Percentiles rank a stretch among this genome's conserved stretches.
These are phyloP conservation scores for Macrostomum lignano DNA, from an alignment of 1,140 invertebrate species.

Conservation along the genomic window DNA sequence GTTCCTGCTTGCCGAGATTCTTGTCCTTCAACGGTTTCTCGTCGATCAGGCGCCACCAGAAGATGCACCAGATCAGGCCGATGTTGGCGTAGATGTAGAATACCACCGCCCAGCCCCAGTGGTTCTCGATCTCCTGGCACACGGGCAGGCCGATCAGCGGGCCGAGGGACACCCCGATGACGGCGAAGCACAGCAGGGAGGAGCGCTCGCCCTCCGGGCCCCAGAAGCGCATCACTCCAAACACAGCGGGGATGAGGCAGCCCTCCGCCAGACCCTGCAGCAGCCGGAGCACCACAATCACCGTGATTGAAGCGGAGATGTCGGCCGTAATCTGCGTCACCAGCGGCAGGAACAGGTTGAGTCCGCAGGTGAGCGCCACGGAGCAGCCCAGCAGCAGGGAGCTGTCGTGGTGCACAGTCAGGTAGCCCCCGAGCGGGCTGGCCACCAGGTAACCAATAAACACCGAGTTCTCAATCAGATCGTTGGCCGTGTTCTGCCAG, in stretches of 20 bases:
- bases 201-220: constrained; percentile 2
- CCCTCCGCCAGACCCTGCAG: constrained; percentile 6
- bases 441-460: background rate
- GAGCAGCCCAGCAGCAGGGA: background rate
- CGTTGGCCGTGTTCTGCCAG: background rate
- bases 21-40: constrained; percentile 2
- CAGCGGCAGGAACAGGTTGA: constrained; percentile 1
- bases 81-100: constrained; percentile 6
- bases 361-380: background rate
- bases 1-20: background rate
- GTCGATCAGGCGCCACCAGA: constrained; percentile 6
- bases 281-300: background rate
- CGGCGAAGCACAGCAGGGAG: constrained; percentile 1
- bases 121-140: constrained; percentile 5
- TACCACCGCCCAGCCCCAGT: constrained; percentile 6
- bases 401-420: background rate
- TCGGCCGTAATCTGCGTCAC: background rate
- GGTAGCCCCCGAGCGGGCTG: background rate
- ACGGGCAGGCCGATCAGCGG: constrained; percentile 5
- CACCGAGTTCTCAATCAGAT: constrained; percentile 2
- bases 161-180: constrained; percentile 5
- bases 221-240: constrained; percentile 6
- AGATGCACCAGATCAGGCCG: constrained; percentile 6
- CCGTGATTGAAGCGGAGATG: background rate
- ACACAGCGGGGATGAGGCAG: constrained; percentile 5